A percentile compares a stretch with the other conserved stretches of the same genome.
phyloP scores from a whole-genome alignment of 2,888 invertebrate genomes.

The Chloromyia formosa region DNA sequence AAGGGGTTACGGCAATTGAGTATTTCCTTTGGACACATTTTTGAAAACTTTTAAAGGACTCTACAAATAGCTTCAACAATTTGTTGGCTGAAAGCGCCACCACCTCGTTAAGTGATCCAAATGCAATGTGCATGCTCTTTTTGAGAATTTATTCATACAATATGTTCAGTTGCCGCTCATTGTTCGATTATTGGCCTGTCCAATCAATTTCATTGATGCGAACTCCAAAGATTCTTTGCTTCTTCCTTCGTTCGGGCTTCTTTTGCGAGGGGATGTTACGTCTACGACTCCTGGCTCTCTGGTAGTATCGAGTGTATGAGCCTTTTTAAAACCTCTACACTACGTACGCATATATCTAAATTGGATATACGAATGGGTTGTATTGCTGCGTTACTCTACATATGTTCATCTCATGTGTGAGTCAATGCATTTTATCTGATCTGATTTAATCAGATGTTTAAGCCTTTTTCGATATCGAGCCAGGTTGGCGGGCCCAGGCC shows the following conservation, averaged over 20 bases:
- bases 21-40: too few relatives aligned
- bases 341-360: constrained; percentile 27
- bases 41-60: too few relatives aligned
- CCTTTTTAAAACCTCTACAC: too few relatives aligned
- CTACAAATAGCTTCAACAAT: too few relatives aligned
- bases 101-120: constrained; percentile 34
- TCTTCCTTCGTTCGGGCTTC: constrained; percentile 23
- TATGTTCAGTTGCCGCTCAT: constrained; percentile 46
- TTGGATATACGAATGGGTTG: constrained; percentile 14
- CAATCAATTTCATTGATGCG: constrained; percentile 44
- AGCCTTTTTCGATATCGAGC: constrained; percentile 42
- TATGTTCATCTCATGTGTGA: constrained; percentile 48
- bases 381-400: constrained; percentile 47
- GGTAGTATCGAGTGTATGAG: too few relatives aligned
- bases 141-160: constrained; percentile 39
- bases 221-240: constrained; percentile 2
- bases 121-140: constrained; percentile 33
- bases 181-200: constrained; percentile 47
- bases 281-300: constrained; percentile 3
- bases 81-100: background rate
- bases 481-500: constrained; percentile 17
- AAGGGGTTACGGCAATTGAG: too few relatives aligned
- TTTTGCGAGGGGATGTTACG: background rate
- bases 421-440: constrained; percentile 48
- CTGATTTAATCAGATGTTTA: constrained; percentile 48